Conservation (phyloP, 1,140 invertebrate species). For the Hyles euphorbiae region DNA sequence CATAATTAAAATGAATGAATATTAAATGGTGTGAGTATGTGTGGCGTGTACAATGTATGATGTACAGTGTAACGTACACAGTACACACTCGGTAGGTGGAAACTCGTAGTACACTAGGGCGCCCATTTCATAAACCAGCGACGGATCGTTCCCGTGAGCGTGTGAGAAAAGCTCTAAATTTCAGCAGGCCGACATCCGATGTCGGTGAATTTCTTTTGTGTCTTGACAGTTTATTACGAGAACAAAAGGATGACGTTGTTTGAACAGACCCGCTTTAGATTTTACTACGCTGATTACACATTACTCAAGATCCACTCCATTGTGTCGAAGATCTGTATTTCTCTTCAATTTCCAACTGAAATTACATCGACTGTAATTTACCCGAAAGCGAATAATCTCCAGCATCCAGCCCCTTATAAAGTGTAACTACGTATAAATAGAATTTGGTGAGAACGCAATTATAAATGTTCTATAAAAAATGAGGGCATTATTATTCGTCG, state of each 20-base stretch:
- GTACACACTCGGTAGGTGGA: no score
- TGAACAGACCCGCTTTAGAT: slow-evolving; percentile 44
- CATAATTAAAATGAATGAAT: no score
- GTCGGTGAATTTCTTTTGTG: slow-evolving; percentile 52
- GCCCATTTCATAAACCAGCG: slow-evolving; percentile 24
- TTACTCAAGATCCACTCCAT: slow-evolving; percentile 43
- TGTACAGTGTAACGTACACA: no score
- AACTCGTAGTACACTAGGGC: background rate
- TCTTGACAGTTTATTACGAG: slow-evolving; percentile 51
- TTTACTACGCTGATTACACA: slow-evolving; percentile 44
- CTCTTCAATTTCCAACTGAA: slow-evolving; percentile 35
- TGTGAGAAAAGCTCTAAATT: slow-evolving; percentile 36
- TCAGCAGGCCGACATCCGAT: slow-evolving; percentile 38
- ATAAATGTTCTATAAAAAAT: background rate
- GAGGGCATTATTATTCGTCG: background rate
- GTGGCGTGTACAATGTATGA: no score
- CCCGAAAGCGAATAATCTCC: slow-evolving; percentile 25
- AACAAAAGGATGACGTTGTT: slow-evolving; percentile 44
- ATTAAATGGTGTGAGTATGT: no score
- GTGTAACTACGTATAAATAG: slow-evolving; percentile 2
- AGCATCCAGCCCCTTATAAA: slow-evolving; percentile 23
- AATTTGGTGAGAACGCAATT: background rate
- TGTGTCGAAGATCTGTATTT: slow-evolving; percentile 40
- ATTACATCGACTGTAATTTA: slow-evolving; percentile 40
- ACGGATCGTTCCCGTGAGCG: slow-evolving; percentile 26